Evolutionary conservation across 1,140 invertebrate species (phyloP).

Genomic region (Drosophila fuyamai): DNA sequence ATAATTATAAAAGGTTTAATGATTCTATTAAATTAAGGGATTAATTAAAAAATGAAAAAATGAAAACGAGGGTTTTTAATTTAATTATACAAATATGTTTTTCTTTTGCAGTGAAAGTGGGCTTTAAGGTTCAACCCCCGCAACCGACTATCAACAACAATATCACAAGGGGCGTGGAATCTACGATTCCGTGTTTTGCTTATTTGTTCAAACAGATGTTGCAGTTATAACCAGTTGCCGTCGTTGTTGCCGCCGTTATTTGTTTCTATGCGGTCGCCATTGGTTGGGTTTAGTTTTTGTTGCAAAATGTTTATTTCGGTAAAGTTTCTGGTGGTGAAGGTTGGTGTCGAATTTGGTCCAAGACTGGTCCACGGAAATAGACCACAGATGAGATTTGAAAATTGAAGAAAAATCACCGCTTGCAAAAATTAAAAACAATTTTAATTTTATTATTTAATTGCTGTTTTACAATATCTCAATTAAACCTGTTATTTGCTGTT

Average conservation of each 20-base stretch:
- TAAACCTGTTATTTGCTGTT: no score
- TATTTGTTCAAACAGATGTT: constrained; percentile 77
- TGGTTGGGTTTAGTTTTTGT: constrained; percentile 51
- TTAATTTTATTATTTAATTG: no score
- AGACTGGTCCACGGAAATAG: background rate
- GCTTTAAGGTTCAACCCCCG: background rate
- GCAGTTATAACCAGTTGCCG: constrained; percentile 47
- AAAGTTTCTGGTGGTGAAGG: constrained; percentile 1
- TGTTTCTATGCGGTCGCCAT: constrained; percentile 60
- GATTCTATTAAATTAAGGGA: no score
- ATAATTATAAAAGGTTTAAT: no score
- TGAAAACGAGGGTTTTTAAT: no score
- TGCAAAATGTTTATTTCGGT: constrained; percentile 22
- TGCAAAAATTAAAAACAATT: background rate
- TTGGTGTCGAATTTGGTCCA: background rate
- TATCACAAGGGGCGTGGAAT: constrained; percentile 1
- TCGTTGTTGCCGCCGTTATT: constrained; percentile 40
- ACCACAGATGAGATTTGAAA: background rate
- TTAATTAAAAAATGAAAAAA: no score
- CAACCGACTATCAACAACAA: background rate
- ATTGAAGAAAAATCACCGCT: background rate
- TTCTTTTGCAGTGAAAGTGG: background rate
- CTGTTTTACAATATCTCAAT: no score
- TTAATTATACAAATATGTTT: background rate
- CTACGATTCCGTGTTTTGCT: constrained; percentile 57